Evolutionary conservation across 2,888 invertebrate species (phyloP), one percentile per base, ranked within the genome.

Genomic region (Leucoptera coffeella): DNA sequence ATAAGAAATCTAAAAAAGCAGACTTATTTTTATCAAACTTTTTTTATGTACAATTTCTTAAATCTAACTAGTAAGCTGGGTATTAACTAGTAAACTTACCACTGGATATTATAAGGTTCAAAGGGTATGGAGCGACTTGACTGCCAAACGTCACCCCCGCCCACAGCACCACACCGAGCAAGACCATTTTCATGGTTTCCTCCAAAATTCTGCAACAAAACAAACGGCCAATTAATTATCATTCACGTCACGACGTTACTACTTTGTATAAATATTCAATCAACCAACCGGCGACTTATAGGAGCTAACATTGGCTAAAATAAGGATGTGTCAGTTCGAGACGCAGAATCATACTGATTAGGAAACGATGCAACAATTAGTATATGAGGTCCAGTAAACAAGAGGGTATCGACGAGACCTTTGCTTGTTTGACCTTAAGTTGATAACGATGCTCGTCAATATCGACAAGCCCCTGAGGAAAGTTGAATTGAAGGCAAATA

Each of bases 171-270:
- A 71, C 50, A 28, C 67, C 69, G 29, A 69, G 52, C 31, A 65
- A 32, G 30, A 64, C 47, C 54, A 64, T 53, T 52, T 64, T 71
- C 53, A 48, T 58, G 50, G 67, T 60, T 58, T 72, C 72, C 45
- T 71, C 72, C 39, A 69, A 45, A 45, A 71, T 55, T 43, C 72
- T 72, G 53, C 34, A 67, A 59, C 45, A 53, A 55, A 38, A 33
- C 14, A 27, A 29, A n/a, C n/a, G n/a, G n/a, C n/a, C n/a, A n/a
- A n/a, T n/a, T n/a, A n/a, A n/a, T n/a, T n/a, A n/a, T n/a, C n/a
- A n/a, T n/a, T n/a, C n/a, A n/a, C n/a, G n/a, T n/a, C n/a, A n/a
- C n/a, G n/a, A n/a, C n/a, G n/a, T n/a, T n/a, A n/a, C n/a, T n/a
- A n/a, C n/a, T n/a, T n/a, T n/a, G n/a, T n/a, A n/a, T n/a, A n/a